Evolutionary conservation across 64 coral and sea anemone genomes (phyloP).

Genomic region (Porites australiensis): DNA sequence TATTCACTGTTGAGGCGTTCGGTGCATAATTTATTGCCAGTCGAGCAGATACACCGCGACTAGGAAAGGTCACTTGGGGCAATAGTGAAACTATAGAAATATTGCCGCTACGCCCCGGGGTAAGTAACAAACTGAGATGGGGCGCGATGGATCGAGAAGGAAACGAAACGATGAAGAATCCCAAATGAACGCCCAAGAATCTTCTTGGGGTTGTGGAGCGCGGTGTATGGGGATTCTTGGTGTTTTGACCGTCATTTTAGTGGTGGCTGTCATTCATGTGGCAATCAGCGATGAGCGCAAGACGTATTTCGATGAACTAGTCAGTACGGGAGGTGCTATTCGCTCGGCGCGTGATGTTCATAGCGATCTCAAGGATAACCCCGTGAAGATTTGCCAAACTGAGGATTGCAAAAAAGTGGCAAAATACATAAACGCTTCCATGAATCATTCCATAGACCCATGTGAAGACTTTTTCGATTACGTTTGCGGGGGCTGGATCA

Average conservation of each 20-base stretch:
- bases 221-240: constrained; percentile 87
- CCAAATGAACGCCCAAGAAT: constrained; percentile 29
- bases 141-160: constrained; percentile 36
- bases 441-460: constrained; percentile 76
- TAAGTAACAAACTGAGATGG: background rate
- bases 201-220: constrained; percentile 66
- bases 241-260: constrained; percentile 89
- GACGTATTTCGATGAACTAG: constrained; percentile 94
- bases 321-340: constrained; percentile 91
- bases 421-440: constrained; percentile 76
- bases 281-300: constrained; percentile 90
- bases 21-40: constrained; percentile 49
- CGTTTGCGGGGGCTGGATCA: constrained; percentile 87
- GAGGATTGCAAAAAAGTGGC: constrained; percentile 75
- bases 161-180: constrained; percentile 15
- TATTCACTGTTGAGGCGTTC: background rate
- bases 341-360: constrained; percentile 70
- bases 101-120: constrained; percentile 2
- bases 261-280: constrained; percentile 91
- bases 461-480: constrained; percentile 89
- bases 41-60: background rate
- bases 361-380: background rate
- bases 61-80: constrained; percentile 32
- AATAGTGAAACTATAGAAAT: constrained; percentile 18
- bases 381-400: constrained; percentile 61